Conservation (phyloP, 2,888 invertebrate genomes). For the Atethmia centrago region DNA sequence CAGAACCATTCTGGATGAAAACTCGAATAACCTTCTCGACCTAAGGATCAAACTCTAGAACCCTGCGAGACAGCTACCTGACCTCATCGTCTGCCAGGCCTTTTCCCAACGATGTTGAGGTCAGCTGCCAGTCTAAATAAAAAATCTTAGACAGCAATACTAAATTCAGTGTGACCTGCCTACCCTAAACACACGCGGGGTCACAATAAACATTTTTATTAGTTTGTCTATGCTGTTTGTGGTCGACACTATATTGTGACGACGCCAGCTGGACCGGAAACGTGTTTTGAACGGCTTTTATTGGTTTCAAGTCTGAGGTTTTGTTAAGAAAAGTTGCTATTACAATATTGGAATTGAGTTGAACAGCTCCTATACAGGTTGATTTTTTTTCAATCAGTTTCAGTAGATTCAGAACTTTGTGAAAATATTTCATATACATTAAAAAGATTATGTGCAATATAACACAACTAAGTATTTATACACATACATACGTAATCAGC, state of each 20-base stretch:
- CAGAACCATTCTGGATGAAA: too few relatives aligned
- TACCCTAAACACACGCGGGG: constrained; percentile 25
- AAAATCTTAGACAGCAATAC: neutral
- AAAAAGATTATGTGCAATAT: too few relatives aligned
- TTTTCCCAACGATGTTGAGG: too few relatives aligned
- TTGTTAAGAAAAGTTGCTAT: neutral
- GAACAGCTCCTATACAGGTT: neutral
- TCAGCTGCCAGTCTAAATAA: neutral
- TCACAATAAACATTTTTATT: constrained; percentile 37
- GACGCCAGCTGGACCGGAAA: neutral
- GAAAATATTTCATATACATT: too few relatives aligned
- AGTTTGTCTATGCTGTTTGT: constrained; percentile 35
- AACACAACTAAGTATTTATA: too few relatives aligned
- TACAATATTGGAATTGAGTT: neutral
- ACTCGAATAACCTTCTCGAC: too few relatives aligned
- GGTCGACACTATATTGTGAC: constrained; percentile 19
- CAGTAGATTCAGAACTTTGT: too few relatives aligned
- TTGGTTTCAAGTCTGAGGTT: constrained; percentile 17
- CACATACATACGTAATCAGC: too few relatives aligned
- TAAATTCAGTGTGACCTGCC: neutral
- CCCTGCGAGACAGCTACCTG: too few relatives aligned
- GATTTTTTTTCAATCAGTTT: too few relatives aligned
- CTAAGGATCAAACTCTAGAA: too few relatives aligned
- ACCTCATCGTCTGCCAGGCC: too few relatives aligned
- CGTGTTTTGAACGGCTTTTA: constrained; percentile 4